phyloP scores from a whole-genome alignment of 1,140 invertebrate species.

The Myzus persicae region DNA sequence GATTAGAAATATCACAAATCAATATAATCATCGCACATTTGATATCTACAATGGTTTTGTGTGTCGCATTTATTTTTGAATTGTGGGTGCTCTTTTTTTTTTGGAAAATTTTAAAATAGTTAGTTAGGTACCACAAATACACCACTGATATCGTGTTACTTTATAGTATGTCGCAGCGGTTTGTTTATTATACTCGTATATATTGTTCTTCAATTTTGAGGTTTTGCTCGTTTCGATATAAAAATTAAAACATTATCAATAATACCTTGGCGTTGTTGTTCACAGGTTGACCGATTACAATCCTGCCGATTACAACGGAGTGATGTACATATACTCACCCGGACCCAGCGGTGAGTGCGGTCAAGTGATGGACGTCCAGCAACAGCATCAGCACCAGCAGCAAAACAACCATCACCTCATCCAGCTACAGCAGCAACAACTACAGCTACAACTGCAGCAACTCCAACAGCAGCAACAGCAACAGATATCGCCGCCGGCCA shows the following conservation, averaged over 20 bases:
- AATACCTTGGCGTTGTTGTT: background rate
- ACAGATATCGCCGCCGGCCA: constrained; percentile 7
- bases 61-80: too few species aligned
- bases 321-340: constrained; percentile 5
- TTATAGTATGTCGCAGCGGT: too few species aligned
- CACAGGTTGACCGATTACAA: constrained; percentile 20
- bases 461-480: background rate
- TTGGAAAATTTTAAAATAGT: too few species aligned
- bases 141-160: too few species aligned
- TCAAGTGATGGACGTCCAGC: background rate
- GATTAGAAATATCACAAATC: too few species aligned
- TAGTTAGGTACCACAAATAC: too few species aligned
- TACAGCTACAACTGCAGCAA: background rate
- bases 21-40: too few species aligned
- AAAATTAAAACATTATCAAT: background rate
- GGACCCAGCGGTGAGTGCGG: background rate
- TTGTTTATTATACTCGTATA: too few species aligned
- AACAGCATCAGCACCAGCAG: background rate
- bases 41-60: too few species aligned
- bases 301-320: background rate
- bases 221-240: too few species aligned
- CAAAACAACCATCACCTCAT: background rate
- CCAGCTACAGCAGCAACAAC: background rate
- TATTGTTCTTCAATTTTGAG: background rate
- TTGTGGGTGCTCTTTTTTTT: too few species aligned